phyloP scores from a whole-genome alignment of 2,113 vertebrate genomes.

The Hippocampus guttulatus region DNA sequence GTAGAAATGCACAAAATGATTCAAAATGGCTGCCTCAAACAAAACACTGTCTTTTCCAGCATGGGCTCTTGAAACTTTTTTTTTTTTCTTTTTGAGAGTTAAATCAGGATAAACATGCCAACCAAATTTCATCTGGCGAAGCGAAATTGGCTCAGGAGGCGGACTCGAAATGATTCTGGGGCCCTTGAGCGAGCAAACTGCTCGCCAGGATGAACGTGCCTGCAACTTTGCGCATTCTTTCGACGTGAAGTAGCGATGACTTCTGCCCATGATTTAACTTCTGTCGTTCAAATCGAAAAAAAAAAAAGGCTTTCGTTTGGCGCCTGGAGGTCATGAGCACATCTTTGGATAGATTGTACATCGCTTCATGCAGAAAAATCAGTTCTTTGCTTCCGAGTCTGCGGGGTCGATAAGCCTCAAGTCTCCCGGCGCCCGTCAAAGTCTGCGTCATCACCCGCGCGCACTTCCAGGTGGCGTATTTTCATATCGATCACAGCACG shows the following conservation, averaged over 20 bases:
- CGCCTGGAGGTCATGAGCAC: background rate
- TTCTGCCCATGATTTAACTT: background rate
- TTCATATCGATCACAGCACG: constrained; percentile 4
- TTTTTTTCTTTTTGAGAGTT: background rate
- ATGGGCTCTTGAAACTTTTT: background rate
- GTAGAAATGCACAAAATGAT: background rate
- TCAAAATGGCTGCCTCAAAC: background rate
- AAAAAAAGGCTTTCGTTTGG: background rate
- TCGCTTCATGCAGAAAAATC: background rate
- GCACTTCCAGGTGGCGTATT: constrained; percentile 7
- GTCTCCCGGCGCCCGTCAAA: background rate
- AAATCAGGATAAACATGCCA: background rate
- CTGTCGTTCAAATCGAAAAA: background rate
- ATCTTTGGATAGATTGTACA: background rate
- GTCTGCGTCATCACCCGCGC: background rate
- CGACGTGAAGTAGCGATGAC: background rate
- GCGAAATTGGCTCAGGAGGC: background rate
- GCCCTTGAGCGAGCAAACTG: background rate
- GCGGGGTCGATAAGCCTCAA: background rate
- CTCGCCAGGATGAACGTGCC: background rate
- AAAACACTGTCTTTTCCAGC: background rate
- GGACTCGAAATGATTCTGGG: background rate
- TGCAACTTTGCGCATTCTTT: background rate
- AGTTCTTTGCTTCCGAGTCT: background rate
- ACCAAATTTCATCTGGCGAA: background rate